These are phyloP conservation scores for Prunella strophiata DNA, from an alignment of 2,797 vertebrate species.

Conservation along the genomic window DNA sequence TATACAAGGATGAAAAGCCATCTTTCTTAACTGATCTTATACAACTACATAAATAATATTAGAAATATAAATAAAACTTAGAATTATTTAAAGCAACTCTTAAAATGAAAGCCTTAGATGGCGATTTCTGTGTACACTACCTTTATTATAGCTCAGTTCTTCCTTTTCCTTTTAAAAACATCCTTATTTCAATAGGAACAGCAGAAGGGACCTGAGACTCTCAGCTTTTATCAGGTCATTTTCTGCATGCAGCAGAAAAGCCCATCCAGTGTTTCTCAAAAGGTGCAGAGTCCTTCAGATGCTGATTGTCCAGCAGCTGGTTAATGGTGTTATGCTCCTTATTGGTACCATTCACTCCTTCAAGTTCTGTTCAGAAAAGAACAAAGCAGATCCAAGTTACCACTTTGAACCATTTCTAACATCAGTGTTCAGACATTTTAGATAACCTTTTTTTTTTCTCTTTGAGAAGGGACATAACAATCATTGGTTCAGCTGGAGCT, in stretches of 20 bases:
- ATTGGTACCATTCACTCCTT: background rate
- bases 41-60: background rate
- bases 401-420: background rate
- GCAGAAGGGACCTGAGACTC: background rate
- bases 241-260: background rate
- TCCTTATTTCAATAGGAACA: background rate
- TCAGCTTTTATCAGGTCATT: background rate
- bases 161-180: background rate
- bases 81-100: background rate
- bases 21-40: background rate
- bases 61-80: background rate
- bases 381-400: background rate
- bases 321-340: background rate
- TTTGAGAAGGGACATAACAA: background rate
- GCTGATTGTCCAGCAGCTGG: background rate
- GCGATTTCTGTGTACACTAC: background rate
- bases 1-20: background rate
- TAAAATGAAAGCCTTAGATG: background rate
- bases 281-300: background rate
- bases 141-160: background rate
- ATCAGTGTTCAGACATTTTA: background rate
- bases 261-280: background rate
- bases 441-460: background rate
- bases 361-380: background rate
- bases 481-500: constrained; percentile 7